Evolutionary conservation across 2,113 vertebrate genomes (phyloP), one percentile per base, ranked within the genome.

Genomic region (Nothobranchius furzeri): DNA sequence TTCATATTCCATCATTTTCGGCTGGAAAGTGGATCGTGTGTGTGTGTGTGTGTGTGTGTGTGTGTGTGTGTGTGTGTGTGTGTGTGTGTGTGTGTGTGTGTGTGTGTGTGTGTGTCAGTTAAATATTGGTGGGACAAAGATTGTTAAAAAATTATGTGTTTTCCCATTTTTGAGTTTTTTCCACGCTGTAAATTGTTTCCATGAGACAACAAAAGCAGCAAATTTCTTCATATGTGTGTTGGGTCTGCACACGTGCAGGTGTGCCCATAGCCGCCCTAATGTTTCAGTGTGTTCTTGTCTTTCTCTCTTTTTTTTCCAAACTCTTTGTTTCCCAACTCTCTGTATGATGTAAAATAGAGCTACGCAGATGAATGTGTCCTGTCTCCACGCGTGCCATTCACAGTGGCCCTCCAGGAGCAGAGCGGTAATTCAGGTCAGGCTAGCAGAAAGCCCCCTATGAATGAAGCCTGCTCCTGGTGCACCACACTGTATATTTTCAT

Each of bases 341-440:
- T 68, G 74, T 85, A 78, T 88, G 89, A 86, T 87, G 84, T 88
- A 84, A 79, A 87, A 79, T 88, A 84, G 78, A 74, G 85, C 85
- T 79, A 70, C 74, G 73, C 85, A 90, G 91, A 91, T 89, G 88
- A 92, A 90, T 91, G 88, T 89, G 79, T 87, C 89, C 86, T 89
- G 90, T 90, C 88, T 90, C 79, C 87, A 72, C 52, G 69, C 60
- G 81, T 89, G 90, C 88, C 90, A 90, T 90, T 90, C 87, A 90
- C 60, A 64, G 79, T 78, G 81, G 88, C 90, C 90, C 90, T 90
- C 80, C 87, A 89, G 91, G 92, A 91, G 86, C 79, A 77, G 77
- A 85, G 87, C 76, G 56, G 89, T 91, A 91, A 92, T 94, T 91
- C 92, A 92, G 93, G 92, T 93, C 93, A 93, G 81, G 83, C 88